These are phyloP conservation scores for Norana najaformis DNA, from an alignment of 2,888 invertebrate genomes.

Conservation along the genomic window DNA sequence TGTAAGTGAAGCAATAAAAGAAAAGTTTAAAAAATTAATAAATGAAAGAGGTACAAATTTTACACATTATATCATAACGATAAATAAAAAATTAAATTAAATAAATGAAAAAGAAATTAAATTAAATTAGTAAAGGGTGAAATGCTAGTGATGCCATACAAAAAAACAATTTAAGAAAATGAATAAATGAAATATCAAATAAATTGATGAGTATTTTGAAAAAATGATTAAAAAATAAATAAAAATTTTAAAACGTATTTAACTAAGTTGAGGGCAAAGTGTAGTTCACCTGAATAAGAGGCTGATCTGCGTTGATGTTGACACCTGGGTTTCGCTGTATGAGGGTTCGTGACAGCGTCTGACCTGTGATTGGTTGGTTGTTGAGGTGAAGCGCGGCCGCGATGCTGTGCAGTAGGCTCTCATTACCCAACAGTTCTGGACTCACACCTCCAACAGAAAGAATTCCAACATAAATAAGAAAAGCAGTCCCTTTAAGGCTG, in stretches of 20 bases:
- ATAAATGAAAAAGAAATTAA: no score
- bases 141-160: no score
- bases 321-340: conserved; percentile 90
- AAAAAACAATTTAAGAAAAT: no score
- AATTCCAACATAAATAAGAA: background rate
- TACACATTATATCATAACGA: no score
- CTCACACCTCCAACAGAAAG: conserved; percentile 57
- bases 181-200: no score
- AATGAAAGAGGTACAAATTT: background rate
- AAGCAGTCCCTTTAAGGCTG: no score
- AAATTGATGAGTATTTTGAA: no score
- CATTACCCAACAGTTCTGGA: conserved; percentile 56
- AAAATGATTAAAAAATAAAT: no score
- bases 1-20: background rate
- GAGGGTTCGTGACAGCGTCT: conserved; percentile 68
- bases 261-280: no score
- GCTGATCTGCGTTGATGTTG: conserved; percentile 92
- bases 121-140: no score
- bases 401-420: conserved; percentile 74
- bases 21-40: background rate
- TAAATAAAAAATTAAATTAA: no score
- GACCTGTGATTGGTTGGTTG: conserved; percentile 83
- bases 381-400: conserved; percentile 89
- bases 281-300: conserved; percentile 76
- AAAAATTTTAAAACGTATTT: no score